Base-by-base conservation (phyloP, 2,797 vertebrate genomes). In the Zenarchopterus dispar region DNA sequence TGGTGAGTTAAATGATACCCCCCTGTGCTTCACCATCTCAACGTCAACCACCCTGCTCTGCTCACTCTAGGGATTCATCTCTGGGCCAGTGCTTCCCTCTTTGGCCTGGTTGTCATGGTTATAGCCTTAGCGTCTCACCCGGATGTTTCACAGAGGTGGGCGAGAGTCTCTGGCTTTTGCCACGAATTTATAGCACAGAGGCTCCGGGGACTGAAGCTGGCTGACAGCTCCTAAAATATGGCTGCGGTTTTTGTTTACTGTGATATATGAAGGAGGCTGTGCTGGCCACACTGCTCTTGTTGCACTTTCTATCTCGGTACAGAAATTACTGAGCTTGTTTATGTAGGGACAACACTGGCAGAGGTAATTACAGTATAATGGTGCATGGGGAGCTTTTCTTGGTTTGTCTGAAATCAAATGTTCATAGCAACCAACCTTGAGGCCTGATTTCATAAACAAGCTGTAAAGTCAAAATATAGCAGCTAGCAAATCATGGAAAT, bases 341-440 rank as follows among this genome's bases (percentile, higher is more conserved):
- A 88, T 82, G 81, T 78, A 80, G 73, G 65, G 56, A 78, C 70
- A 82, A 78, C 16, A 28, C 57, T 33, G 75, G 71, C 77, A 69
- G 75, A 70, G 69, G 81, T 90, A 89, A 90, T 91, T 86, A 84
- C 78, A 70, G 44, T 70, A 79, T 89, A 85, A 89, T 89, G 69
- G 75, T 59, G 63, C 79, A 63, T 21, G 51, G 70, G 60, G 75
- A 68, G 71, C 47, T 77, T 70, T 44, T 56, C 36, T 66, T 75
- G 71, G 69, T 70, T 74, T 65, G 80, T 72, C 41, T 48, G 58
- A 58, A 75, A 79, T 85, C 68, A 74, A 62, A 59, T 72, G 75
- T 73, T 84, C 64, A 70, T 67, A 78, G 63, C 66, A 73, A 64
- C 55, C 41, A 75, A 70, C 68, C 78, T 68, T 41, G 18, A 74